These are phyloP conservation scores for Ailuropoda melanoleuca DNA, from an alignment of 2,113 vertebrate species.

Conservation along the genomic window DNA sequence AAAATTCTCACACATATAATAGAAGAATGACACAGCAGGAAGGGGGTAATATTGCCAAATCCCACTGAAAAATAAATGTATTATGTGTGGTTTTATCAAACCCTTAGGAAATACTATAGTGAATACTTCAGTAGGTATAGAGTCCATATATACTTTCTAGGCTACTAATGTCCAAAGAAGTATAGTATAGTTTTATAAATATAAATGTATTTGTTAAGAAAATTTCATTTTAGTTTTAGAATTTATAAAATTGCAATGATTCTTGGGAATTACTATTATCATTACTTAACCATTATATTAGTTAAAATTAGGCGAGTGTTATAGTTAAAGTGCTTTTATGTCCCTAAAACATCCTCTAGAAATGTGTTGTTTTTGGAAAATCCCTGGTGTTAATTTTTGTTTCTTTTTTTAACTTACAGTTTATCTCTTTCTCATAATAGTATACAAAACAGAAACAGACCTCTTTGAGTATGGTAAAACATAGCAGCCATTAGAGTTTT, in stretches of 20 bases:
- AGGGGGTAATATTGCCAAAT: background rate
- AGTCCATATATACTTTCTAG: background rate
- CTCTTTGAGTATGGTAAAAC: background rate
- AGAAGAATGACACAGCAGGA: background rate
- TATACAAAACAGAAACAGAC: background rate
- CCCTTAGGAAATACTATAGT: background rate
- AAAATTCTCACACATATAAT: background rate
- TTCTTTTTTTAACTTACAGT: background rate
- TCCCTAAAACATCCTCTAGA: background rate
- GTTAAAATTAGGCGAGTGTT: background rate
- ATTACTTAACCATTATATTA: background rate
- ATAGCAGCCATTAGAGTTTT: background rate
- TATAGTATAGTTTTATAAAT: background rate
- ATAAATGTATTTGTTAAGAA: background rate
- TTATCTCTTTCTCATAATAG: conserved; percentile 30
- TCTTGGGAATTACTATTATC: background rate
- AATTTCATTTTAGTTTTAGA: background rate
- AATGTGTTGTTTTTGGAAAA: conserved; percentile 4
- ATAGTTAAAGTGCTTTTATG: background rate
- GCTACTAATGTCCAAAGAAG: background rate
- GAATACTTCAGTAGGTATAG: background rate
- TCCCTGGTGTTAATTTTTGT: background rate
- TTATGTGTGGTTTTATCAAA: background rate
- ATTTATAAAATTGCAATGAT: background rate
- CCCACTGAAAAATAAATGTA: background rate